A percentile compares a stretch with the other conserved stretches of the same genome.
Conservation (phyloP, 2,797 vertebrate species). For the Dermochelys coriacea region DNA sequence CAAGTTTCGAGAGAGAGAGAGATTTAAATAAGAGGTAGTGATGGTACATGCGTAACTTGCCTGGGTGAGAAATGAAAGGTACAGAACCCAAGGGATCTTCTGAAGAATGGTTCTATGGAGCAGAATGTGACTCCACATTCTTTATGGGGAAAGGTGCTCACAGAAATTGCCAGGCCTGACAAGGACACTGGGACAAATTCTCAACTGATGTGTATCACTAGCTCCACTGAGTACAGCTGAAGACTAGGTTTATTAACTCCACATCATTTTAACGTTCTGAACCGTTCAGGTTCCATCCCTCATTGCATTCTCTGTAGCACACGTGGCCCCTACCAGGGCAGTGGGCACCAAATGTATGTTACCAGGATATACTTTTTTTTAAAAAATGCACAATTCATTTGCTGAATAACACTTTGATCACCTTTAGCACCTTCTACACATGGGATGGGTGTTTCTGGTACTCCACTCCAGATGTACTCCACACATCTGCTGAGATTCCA, state of each 20-base stretch:
- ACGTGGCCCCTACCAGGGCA: fast-evolving
- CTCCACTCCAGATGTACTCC: no score
- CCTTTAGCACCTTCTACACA: background rate
- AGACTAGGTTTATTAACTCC: background rate
- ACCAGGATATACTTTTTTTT: fast-evolving
- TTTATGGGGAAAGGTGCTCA: constrained; percentile 78
- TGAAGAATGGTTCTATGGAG: constrained; percentile 82
- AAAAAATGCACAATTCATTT: background rate
- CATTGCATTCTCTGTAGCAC: no score
- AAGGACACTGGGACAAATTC: background rate
- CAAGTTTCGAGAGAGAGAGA: background rate
- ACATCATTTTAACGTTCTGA: background rate
- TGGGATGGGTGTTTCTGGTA: background rate
- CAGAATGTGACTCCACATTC: constrained; percentile 80
- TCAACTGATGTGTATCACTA: background rate
- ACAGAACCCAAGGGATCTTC: constrained; percentile 97
- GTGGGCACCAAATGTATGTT: background rate
- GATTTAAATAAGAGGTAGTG: constrained; percentile 29
- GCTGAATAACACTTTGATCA: background rate
- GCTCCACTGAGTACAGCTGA: background rate
- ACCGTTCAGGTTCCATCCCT: background rate
- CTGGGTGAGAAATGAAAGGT: constrained; percentile 95
- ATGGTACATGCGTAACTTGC: constrained; percentile 88
- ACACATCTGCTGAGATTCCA: background rate
- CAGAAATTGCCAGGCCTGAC: background rate